phyloP scores from a whole-genome alignment of 2,888 invertebrate species.

The Achlya flavicornis region DNA sequence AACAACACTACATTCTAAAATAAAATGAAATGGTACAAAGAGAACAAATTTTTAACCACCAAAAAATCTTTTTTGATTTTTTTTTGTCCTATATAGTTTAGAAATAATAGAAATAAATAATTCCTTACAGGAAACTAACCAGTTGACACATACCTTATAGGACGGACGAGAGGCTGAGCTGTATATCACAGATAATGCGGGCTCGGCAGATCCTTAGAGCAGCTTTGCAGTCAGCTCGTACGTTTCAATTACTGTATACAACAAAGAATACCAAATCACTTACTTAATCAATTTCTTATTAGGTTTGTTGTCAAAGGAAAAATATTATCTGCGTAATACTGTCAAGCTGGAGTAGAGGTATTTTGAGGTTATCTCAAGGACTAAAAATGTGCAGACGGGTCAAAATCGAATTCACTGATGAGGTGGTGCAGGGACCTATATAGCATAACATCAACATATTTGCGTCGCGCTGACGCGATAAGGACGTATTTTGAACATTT shows the following conservation, averaged over 20 bases:
- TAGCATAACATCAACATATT: conserved; percentile 39
- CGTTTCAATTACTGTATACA: conserved; percentile 69
- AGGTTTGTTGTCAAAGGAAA: conserved; percentile 18
- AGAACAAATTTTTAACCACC: too few species aligned
- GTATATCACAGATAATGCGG: conserved; percentile 84
- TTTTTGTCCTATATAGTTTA: neutral
- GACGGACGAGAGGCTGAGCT: conserved; percentile 85
- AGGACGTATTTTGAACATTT: conserved; percentile 40
- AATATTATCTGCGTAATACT: conserved; percentile 15
- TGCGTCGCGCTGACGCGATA: conserved; percentile 58
- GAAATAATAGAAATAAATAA: too few species aligned
- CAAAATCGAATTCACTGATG: conserved; percentile 24
- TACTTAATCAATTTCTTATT: conserved; percentile 25
- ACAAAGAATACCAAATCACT: conserved; percentile 26
- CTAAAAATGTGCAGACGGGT: conserved; percentile 26
- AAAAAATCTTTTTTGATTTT: neutral
- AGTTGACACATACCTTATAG: conserved; percentile 70
- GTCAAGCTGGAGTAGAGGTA: neutral
- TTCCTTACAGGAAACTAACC: neutral
- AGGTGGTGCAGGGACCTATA: conserved; percentile 22
- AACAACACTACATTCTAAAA: too few species aligned
- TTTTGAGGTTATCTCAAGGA: conserved; percentile 75
- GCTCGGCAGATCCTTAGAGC: conserved; percentile 82
- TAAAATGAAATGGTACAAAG: too few species aligned
- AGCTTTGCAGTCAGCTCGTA: conserved; percentile 81